Evolutionary conservation across 2,797 vertebrate genomes (phyloP).

Genomic region (Notamacropus eugenii): DNA sequence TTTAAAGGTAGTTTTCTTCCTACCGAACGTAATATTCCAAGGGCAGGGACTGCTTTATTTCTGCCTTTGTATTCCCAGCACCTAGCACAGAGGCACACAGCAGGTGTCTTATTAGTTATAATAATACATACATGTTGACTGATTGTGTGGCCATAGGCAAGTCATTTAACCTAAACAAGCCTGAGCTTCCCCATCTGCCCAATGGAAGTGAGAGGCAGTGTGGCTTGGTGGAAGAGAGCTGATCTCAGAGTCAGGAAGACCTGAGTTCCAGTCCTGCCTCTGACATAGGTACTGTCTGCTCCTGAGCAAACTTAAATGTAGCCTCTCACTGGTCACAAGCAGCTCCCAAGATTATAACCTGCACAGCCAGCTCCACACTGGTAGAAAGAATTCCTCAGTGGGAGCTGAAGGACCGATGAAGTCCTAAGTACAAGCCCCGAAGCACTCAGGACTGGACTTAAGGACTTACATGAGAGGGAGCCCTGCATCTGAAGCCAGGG

Average conservation of each 20-base stretch:
- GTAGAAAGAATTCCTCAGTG: neutral
- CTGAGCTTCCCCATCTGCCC: neutral
- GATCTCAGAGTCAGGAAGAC: neutral
- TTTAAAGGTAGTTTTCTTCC: no score
- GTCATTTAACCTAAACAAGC: neutral
- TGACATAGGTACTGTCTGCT: neutral
- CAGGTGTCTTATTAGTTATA: no score
- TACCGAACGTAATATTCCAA: neutral
- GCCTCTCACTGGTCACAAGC: neutral
- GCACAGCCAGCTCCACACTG: neutral
- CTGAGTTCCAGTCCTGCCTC: neutral
- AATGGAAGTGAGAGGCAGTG: neutral
- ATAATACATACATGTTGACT: neutral
- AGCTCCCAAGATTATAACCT: neutral
- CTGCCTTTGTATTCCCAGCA: neutral
- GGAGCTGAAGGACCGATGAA: neutral
- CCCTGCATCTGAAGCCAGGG: neutral
- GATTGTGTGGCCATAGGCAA: neutral
- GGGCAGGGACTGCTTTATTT: neutral
- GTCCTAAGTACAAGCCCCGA: neutral
- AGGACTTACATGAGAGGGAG: neutral
- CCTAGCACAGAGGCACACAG: neutral
- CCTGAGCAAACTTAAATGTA: neutral
- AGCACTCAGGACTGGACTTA: neutral
- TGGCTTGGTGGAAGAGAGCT: neutral